A percentile compares a stretch with the other conserved stretches of the same genome.
Conservation (phyloP, 2,888 invertebrate genomes). For the Epiblema foenella region DNA sequence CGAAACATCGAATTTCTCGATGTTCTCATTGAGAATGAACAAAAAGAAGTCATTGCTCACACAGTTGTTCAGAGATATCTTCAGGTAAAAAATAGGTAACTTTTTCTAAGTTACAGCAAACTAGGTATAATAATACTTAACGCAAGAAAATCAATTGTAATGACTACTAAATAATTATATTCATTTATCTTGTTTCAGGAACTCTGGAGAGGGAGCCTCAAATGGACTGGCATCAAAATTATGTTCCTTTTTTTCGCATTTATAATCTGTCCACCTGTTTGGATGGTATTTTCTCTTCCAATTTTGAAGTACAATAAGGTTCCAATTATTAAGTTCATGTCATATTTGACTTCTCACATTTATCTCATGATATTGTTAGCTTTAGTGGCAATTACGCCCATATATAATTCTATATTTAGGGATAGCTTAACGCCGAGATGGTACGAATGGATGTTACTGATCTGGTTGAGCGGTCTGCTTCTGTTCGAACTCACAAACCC, state of each 20-base stretch:
- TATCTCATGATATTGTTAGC: constrained; percentile 97
- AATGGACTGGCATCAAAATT: constrained; percentile 98
- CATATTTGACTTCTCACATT: constrained; percentile 99
- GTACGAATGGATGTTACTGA: constrained; percentile 98
- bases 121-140: constrained; percentile 16
- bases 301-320: constrained; percentile 98
- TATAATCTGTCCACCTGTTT: constrained; percentile 97
- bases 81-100: constrained; percentile 90
- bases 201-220: constrained; percentile 98
- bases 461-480: constrained; percentile 97
- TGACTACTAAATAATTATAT: background rate
- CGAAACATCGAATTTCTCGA: constrained; percentile 97
- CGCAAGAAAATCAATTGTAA: constrained; percentile 43
- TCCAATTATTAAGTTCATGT: constrained; percentile 99
- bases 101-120: constrained; percentile 55
- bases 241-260: constrained; percentile 96
- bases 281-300: constrained; percentile 97
- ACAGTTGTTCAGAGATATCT: constrained; percentile 98
- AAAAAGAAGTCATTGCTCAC: constrained; percentile 98
- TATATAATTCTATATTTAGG: constrained; percentile 91
- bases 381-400: constrained; percentile 94
- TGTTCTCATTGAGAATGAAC: constrained; percentile 98
- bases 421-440: constrained; percentile 93
- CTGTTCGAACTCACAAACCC: constrained; percentile 99
- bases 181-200: constrained; percentile 86